These are phyloP conservation scores for Nasonia oneida DNA, from an alignment of 2,888 invertebrate genomes.

Conservation along the genomic window DNA sequence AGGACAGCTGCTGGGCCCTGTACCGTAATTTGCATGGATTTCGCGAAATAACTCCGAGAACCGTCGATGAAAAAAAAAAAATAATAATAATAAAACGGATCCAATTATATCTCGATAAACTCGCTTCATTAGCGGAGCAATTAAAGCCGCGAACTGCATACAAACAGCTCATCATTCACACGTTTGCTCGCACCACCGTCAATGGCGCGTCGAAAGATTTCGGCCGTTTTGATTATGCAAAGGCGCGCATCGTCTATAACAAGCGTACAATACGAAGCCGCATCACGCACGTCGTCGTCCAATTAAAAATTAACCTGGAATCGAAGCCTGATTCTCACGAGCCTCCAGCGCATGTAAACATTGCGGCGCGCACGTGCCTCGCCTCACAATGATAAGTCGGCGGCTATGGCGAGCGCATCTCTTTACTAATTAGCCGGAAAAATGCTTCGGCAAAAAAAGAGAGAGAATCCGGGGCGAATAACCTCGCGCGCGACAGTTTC, in stretches of 20 bases:
- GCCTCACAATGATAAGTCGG: neutral
- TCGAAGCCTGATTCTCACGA: conserved; percentile 75
- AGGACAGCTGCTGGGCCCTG: neutral
- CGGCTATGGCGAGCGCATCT: neutral
- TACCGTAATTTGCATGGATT: neutral
- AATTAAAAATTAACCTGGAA: conserved; percentile 62
- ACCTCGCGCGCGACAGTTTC: conserved; percentile 52
- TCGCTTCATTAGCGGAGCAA: conserved; percentile 11
- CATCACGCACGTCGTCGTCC: neutral
- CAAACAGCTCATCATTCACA: neutral
- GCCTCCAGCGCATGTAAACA: neutral
- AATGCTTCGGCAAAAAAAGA: conserved; percentile 31
- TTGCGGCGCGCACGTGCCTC: neutral
- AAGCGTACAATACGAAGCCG: neutral
- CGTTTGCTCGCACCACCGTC: neutral
- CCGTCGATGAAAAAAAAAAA: too few relatives aligned
- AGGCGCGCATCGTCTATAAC: neutral
- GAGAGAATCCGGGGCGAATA: conserved; percentile 37
- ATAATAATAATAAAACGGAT: too few relatives aligned
- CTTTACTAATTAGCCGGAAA: conserved; percentile 34
- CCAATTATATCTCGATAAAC: neutral
- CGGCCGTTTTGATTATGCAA: conserved; percentile 47
- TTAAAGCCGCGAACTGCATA: neutral
- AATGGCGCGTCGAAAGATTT: neutral
- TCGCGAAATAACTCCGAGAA: neutral